phyloP scores from a whole-genome alignment of 2,113 vertebrate species.

The Odocoileus virginianus region DNA sequence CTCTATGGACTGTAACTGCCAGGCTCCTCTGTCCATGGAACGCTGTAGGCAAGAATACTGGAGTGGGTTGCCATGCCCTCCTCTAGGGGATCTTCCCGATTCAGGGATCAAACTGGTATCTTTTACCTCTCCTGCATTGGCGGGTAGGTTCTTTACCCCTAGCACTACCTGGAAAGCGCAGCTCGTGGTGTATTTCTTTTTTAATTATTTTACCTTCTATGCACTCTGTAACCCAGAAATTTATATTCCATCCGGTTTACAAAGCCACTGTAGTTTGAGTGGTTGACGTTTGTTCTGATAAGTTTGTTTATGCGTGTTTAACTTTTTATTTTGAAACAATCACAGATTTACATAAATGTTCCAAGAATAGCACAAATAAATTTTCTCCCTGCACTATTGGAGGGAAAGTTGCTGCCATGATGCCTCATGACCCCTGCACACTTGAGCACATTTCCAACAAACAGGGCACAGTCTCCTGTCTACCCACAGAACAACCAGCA shows the following conservation, averaged over 20 bases:
- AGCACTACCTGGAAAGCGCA: not conserved
- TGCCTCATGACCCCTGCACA: not conserved
- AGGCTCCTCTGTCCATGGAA: not conserved
- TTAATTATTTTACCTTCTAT: not conserved
- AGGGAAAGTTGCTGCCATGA: not conserved
- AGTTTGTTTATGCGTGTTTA: not conserved
- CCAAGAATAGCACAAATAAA: not conserved
- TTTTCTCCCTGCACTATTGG: not conserved
- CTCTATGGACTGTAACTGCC: not conserved
- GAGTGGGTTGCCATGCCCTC: not conserved
- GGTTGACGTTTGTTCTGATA: not conserved
- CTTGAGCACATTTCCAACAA: not conserved
- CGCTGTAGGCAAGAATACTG: not conserved
- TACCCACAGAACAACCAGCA: too few species aligned
- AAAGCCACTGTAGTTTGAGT: not conserved
- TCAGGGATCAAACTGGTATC: not conserved
- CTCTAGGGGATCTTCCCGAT: not conserved
- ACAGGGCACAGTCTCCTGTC: not conserved
- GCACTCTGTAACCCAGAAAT: not conserved
- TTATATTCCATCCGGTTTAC: not conserved
- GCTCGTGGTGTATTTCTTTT: not conserved
- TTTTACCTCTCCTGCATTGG: not conserved
- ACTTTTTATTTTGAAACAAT: not conserved
- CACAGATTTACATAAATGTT: not conserved
- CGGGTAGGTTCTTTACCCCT: not conserved